Conservation (phyloP, 92 coral and sea anemone species). For the Actinernus sp. region DNA sequence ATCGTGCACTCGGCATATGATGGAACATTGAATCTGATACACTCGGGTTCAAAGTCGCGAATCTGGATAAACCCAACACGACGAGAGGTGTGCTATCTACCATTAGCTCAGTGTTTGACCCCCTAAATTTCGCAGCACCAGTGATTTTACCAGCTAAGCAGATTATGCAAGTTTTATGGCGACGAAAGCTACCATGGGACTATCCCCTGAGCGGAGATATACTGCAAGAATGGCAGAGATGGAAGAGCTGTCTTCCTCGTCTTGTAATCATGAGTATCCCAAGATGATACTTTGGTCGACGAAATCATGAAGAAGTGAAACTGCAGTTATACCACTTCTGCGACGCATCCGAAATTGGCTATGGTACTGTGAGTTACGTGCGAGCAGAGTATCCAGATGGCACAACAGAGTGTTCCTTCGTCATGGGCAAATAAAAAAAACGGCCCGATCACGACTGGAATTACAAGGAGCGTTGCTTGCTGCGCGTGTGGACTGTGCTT, state of each 20-base stretch:
- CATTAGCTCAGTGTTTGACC: constrained; percentile 51
- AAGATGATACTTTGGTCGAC: too few species aligned
- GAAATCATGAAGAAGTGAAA: too few species aligned
- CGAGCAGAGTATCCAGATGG: constrained; percentile 36
- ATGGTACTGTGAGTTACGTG: too few species aligned
- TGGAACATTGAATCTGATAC: constrained; percentile 61
- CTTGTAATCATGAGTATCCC: too few species aligned
- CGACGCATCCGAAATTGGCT: too few species aligned
- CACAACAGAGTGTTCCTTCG: constrained; percentile 40
- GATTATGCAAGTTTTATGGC: constrained; percentile 62
- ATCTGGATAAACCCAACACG: constrained; percentile 42
- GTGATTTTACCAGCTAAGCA: constrained; percentile 57
- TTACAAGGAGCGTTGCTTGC: too few species aligned
- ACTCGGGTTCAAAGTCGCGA: constrained; percentile 51
- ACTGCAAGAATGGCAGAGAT: too few species aligned
- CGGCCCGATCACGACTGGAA: too few species aligned
- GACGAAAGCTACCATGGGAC: constrained; percentile 45
- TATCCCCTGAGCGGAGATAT: too few species aligned
- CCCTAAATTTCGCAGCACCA: constrained; percentile 59
- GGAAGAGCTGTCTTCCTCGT: too few species aligned
- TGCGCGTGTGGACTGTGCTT: constrained; percentile 6
- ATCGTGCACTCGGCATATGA: constrained; percentile 39
- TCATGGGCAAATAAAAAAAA: constrained; percentile 49
- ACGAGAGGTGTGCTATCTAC: constrained; percentile 65
- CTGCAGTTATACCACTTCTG: too few species aligned